Percentiles rank a stretch among this genome's conserved stretches.
Evolutionary conservation across 1,140 invertebrate species (phyloP).

Genomic region (Chymomyza costata): DNA sequence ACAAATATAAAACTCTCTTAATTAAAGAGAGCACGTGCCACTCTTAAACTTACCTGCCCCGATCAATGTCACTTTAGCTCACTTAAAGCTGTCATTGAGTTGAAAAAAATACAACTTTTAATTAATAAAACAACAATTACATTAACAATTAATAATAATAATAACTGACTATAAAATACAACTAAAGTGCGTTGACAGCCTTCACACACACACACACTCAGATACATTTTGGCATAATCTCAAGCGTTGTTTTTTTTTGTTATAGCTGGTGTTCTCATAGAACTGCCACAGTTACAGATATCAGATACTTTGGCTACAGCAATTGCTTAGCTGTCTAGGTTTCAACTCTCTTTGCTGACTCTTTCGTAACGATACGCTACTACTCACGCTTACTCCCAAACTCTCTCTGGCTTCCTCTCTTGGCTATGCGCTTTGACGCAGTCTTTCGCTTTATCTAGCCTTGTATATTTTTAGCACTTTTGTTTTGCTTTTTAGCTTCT

Average conservation of each 20-base stretch:
- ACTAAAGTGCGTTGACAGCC: conserved; percentile 23
- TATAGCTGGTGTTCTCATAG: too few relatives aligned
- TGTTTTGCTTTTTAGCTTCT: conserved; percentile 62
- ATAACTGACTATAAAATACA: neutral
- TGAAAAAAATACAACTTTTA: conserved; percentile 9
- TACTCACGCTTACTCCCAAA: neutral
- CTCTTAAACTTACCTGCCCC: too few relatives aligned
- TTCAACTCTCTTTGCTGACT: neutral
- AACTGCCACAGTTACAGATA: too few relatives aligned
- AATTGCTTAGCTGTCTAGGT: too few relatives aligned
- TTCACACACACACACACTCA: conserved; percentile 17
- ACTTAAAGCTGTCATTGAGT: too few relatives aligned
- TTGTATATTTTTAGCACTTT: conserved; percentile 38
- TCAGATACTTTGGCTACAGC: too few relatives aligned
- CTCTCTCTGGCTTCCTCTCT: conserved; percentile 4
- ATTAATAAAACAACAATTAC: conserved; percentile 33
- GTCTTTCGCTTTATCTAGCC: conserved; percentile 14
- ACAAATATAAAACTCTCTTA: too few relatives aligned
- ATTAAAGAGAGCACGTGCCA: too few relatives aligned
- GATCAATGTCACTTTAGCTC: too few relatives aligned
- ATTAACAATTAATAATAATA: conserved; percentile 22
- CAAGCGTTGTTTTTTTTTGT: conserved; percentile 6
- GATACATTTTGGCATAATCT: conserved; percentile 1
- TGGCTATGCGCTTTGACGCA: neutral
- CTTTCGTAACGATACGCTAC: neutral